Conservation (phyloP, 1,140 invertebrate species). For the Zaprionus gabonicus region DNA sequence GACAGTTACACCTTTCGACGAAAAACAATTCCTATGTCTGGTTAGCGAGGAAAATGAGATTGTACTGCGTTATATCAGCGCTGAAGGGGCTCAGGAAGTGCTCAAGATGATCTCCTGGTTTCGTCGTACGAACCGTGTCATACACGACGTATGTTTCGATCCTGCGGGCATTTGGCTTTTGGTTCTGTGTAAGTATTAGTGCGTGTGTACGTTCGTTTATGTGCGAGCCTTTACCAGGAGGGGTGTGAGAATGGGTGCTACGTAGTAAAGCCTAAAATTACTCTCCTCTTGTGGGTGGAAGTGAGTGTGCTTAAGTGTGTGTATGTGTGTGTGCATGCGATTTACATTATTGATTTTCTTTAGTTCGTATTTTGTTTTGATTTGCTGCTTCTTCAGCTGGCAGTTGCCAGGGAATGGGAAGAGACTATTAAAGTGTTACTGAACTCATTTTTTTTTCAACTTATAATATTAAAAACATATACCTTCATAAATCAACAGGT, state of each 20-base stretch:
- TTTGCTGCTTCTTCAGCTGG: conserved; percentile 38
- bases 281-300: conserved; percentile 41
- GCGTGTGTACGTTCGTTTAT: background rate
- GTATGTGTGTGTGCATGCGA: conserved; percentile 22
- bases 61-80: conserved; percentile 83
- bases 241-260: conserved; percentile 25
- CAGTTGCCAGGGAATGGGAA: background rate
- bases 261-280: conserved; percentile 62
- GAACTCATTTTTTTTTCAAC: conserved; percentile 15
- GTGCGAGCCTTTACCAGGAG: background rate
- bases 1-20: conserved; percentile 65
- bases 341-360: conserved; percentile 76
- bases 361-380: conserved; percentile 64
- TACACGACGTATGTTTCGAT: conserved; percentile 89
- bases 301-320: conserved; percentile 26
- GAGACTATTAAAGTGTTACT: conserved; percentile 36
- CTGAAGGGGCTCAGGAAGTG: conserved; percentile 78
- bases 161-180: conserved; percentile 89
- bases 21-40: conserved; percentile 78
- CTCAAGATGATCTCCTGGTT: conserved; percentile 90
- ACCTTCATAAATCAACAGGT: conserved; percentile 63
- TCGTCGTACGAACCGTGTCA: conserved; percentile 86
- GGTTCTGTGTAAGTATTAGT: conserved; percentile 85
- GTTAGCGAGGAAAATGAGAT: conserved; percentile 83
- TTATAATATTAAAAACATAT: conserved; percentile 4